Evolutionary conservation across 2,888 invertebrate species (phyloP).

Genomic region (Minunthozetes semirufus): DNA sequence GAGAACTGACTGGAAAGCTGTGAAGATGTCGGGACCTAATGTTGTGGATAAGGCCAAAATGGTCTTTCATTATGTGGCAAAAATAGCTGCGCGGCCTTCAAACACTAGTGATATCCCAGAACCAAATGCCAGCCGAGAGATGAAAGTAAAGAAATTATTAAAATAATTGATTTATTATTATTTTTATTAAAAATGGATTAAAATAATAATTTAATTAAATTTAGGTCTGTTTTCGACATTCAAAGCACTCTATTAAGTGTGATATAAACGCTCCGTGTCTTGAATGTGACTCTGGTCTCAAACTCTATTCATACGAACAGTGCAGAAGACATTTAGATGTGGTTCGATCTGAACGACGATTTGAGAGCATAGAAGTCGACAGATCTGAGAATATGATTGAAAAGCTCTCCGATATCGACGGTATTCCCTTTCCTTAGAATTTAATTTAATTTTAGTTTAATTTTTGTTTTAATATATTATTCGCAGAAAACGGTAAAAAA

Average conservation of each 20-base stretch:
- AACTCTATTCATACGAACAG: slow-evolving; percentile 17
- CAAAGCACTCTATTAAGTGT: slow-evolving; percentile 19
- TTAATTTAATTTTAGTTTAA: neutral
- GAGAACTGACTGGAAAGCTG: neutral
- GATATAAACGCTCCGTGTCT: slow-evolving; percentile 12
- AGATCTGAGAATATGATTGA: slow-evolving; percentile 18
- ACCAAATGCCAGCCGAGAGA: neutral
- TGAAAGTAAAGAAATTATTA: slow-evolving; percentile 4
- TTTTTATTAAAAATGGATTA: no score
- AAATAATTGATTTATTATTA: no score
- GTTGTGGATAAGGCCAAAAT: slow-evolving; percentile 15
- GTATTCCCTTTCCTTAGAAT: no score
- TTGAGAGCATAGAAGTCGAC: slow-evolving; percentile 22
- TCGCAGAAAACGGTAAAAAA: slow-evolving; percentile 6
- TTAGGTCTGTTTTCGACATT: slow-evolving; percentile 20
- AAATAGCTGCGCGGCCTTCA: slow-evolving; percentile 2
- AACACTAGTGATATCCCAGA: slow-evolving; percentile 6
- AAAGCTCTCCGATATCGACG: slow-evolving; percentile 1
- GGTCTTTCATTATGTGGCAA: slow-evolving; percentile 21
- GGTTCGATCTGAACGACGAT: neutral
- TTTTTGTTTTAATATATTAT: neutral
- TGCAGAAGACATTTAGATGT: slow-evolving; percentile 26
- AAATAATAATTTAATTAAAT: no score
- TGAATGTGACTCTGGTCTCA: neutral
- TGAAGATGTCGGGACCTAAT: slow-evolving; percentile 11